Evolutionary conservation across 2,888 invertebrate genomes (phyloP).

Genomic region (Marasmarcha lunaedactyla): DNA sequence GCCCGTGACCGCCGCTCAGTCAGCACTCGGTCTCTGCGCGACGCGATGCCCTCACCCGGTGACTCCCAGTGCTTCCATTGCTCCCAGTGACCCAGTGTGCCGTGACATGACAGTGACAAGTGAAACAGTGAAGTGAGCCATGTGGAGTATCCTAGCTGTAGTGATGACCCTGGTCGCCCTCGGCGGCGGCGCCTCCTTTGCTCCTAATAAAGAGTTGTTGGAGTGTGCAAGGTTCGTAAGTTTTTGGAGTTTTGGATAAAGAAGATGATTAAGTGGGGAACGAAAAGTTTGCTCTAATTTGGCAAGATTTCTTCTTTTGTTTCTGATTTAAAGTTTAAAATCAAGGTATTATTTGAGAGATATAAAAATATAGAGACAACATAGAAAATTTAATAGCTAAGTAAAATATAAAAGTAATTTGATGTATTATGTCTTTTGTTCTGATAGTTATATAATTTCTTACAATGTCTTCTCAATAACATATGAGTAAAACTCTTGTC

Average conservation of each 20-base stretch:
- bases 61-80: slow-evolving; percentile 38
- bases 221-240: slow-evolving; percentile 62
- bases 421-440: too few species aligned
- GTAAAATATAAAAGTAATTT: too few species aligned
- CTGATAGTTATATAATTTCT: too few species aligned
- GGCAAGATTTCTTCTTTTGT: too few species aligned
- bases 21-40: too few species aligned
- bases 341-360: too few species aligned
- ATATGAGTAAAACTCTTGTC: too few species aligned
- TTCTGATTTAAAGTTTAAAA: too few species aligned
- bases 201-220: slow-evolving; percentile 52
- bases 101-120: slow-evolving; percentile 11
- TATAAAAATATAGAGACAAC: too few species aligned
- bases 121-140: slow-evolving; percentile 34
- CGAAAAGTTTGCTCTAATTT: too few species aligned
- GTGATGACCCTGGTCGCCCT: slow-evolving; percentile 44
- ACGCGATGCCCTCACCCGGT: slow-evolving; percentile 26
- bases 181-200: slow-evolving; percentile 45
- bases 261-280: slow-evolving; percentile 10
- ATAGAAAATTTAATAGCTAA: too few species aligned
- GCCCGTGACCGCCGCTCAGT: slow-evolving; percentile 48
- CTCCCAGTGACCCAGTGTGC: slow-evolving; percentile 12
- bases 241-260: background rate
- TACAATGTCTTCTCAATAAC: too few species aligned
- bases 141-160: slow-evolving; percentile 48